Evolutionary conservation across 2,797 vertebrate species (phyloP), one percentile per base, ranked within the genome.

Genomic region (Vespertilio murinus): DNA sequence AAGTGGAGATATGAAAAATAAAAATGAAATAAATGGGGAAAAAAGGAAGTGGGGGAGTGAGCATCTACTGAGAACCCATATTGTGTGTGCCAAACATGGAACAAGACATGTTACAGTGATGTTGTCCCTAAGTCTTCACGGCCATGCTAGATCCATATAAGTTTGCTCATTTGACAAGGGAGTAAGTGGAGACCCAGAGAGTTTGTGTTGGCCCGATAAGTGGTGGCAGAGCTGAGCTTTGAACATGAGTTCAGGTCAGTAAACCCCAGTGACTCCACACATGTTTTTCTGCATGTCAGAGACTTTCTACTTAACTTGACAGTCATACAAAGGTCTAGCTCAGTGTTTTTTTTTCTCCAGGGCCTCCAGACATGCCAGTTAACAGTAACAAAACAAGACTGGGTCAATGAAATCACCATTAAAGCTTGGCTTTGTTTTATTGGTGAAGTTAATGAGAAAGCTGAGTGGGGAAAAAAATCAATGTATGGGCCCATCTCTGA

Each of bases 371-470:
- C 79, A 45, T 52, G 8, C 18, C 56, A 82, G 52, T 73, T 59
- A 45, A 67, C 79, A n/a, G 38, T 28, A 16, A 85, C 28, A 79
- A 86, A 93, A 90, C 18, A 61, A 67, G 38, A 59, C 73, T 56
- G 28, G 33, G 13, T 92, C 88, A 88, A 49, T 81, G 83, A 93
- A 94, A 92, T 93, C 14, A 71, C 67, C 8, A 45, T 71, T 88
- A 69, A 90, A 94, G 40, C 18, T 81, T 95, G 17, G 16, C 38
- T 86, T 94, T 86, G 40, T 84, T 88, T 86, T 65, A 85, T 85
- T 67, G 42, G 71, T 77, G 8, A 95, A 79, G 25, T 81, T 91
- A 70, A 86, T 92, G 40, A 95, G n/a, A 90, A 88, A 73, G 52
- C 61, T 38, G 23, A 88, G 40, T 74, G 49, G n/a, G 67, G 2